Evolutionary conservation across 2,113 vertebrate genomes (phyloP).

Genomic region (Circaetus cinerascens): DNA sequence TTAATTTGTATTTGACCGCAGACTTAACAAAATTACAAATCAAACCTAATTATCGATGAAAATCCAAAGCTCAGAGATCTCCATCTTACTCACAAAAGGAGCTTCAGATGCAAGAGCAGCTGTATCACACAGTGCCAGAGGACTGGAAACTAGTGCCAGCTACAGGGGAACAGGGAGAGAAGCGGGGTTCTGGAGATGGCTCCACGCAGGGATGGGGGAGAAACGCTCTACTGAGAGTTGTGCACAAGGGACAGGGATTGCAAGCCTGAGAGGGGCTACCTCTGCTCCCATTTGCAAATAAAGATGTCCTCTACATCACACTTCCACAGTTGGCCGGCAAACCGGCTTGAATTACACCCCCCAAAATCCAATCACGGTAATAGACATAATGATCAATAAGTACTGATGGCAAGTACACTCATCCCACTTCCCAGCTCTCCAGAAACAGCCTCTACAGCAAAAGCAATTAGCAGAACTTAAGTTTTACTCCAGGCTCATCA

Average conservation of each 20-base stretch:
- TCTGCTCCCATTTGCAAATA: background rate
- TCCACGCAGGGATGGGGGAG: accelerated
- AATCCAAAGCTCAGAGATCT: background rate
- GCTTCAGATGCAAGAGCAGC: background rate
- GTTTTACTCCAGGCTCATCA: background rate
- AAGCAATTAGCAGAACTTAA: background rate
- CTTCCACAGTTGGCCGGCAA: background rate
- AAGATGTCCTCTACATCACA: background rate
- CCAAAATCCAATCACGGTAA: background rate
- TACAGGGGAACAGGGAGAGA: background rate
- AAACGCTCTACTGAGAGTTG: accelerated
- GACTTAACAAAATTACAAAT: background rate
- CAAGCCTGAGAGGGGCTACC: background rate
- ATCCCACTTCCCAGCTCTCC: background rate
- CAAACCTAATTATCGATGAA: background rate
- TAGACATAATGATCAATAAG: background rate
- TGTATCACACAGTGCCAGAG: background rate
- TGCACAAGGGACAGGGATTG: background rate
- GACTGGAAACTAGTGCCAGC: background rate
- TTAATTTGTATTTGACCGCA: background rate
- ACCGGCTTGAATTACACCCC: background rate
- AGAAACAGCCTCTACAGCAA: background rate
- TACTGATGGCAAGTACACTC: background rate
- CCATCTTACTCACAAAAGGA: background rate
- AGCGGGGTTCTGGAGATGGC: accelerated